A percentile compares a stretch with the other conserved stretches of the same genome.
Evolutionary conservation across 2,797 vertebrate genomes (phyloP).

Genomic region (Apogon hyalosoma): DNA sequence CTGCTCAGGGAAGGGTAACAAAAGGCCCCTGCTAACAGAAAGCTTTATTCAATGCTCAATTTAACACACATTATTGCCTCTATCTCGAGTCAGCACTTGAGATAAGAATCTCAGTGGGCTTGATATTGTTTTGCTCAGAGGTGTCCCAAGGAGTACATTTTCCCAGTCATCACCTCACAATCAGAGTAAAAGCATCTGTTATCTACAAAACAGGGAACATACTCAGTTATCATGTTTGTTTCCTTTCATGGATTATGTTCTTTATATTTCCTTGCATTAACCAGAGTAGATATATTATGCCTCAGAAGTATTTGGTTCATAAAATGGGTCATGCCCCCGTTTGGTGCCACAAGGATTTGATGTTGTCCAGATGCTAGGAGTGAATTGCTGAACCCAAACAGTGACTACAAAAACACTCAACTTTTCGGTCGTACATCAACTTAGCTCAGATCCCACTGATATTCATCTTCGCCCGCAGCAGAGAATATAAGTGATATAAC

Average conservation of each 20-base stretch:
- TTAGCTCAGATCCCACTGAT: conserved; percentile 41
- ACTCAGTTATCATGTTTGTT: not conserved
- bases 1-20: conserved; percentile 38
- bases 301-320: not conserved
- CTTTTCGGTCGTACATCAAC: conserved; percentile 22
- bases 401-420: not conserved
- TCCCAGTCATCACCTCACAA: conserved; percentile 16
- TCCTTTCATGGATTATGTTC: not conserved
- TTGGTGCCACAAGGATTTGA: conserved; percentile 3
- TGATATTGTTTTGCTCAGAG: conserved; percentile 48
- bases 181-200: conserved; percentile 25
- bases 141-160: conserved; percentile 37
- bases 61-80: conserved; percentile 67
- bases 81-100: conserved; percentile 53
- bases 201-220: conserved; percentile 14
- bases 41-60: conserved; percentile 72
- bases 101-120: conserved; percentile 56
- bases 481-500: conserved; percentile 29
- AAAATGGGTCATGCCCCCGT: not conserved
- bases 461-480: conserved; percentile 52
- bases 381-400: conserved; percentile 8
- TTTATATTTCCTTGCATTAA: not conserved
- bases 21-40: conserved; percentile 55
- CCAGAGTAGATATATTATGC: not conserved
- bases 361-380: conserved; percentile 2